These are phyloP conservation scores for Strigamia maritima DNA, from an alignment of 2,888 invertebrate genomes.

Conservation along the genomic window DNA sequence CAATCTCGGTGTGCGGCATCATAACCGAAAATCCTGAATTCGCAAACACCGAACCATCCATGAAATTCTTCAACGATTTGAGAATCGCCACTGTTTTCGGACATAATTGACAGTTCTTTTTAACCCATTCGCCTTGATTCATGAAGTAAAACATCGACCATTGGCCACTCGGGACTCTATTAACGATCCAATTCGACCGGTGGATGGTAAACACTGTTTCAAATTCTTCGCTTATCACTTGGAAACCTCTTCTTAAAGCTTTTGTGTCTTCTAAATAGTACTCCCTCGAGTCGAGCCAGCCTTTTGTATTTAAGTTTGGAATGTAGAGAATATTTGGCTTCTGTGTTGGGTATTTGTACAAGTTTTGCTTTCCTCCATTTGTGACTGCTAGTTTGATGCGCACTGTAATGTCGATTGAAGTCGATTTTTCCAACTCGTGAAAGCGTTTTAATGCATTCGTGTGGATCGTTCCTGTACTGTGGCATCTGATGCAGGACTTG, in stretches of 20 bases:
- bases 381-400: neutral
- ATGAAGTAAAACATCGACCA: slow-evolving; percentile 36
- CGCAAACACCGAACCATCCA: slow-evolving; percentile 34
- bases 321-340: neutral
- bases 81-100: slow-evolving; percentile 12
- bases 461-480: neutral
- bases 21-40: slow-evolving; percentile 35
- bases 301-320: neutral
- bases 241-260: neutral
- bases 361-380: neutral
- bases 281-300: neutral
- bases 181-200: neutral
- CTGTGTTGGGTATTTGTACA: neutral
- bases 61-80: neutral
- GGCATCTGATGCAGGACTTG: neutral
- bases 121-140: slow-evolving; percentile 34
- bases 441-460: neutral
- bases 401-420: neutral
- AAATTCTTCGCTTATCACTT: neutral
- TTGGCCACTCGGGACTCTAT: slow-evolving; percentile 6
- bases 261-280: neutral
- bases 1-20: neutral
- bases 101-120: slow-evolving; percentile 35
- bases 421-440: neutral
- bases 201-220: neutral